Evolutionary conservation across 92 coral and sea anemone genomes (phyloP).

Genomic region (Epizoanthus rinbou): DNA sequence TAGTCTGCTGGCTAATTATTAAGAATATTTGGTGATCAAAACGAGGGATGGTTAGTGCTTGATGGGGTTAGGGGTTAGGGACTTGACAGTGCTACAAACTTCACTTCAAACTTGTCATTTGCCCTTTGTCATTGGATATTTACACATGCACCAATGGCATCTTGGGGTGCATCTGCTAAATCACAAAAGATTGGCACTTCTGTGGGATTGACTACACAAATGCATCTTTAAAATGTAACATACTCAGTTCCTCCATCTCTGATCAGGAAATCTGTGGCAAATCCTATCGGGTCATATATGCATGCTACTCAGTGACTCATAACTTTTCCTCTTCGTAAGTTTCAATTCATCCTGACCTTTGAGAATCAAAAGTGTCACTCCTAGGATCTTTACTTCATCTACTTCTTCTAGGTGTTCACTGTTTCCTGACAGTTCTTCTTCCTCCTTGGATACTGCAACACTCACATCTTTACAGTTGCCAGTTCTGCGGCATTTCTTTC

Average conservation of each 20-base stretch:
- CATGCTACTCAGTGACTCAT: conserved; percentile 48
- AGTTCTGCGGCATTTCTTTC: too few relatives aligned
- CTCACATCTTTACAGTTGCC: too few relatives aligned
- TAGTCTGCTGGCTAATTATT: conserved; percentile 19
- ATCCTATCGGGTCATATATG: conserved; percentile 56
- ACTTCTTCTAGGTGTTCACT: background rate
- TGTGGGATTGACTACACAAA: conserved; percentile 28
- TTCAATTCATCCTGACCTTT: conserved; percentile 10
- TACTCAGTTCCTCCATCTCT: conserved; percentile 46
- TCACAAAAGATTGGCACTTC: conserved; percentile 48
- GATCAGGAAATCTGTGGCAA: conserved; percentile 52
- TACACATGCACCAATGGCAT: conserved; percentile 57
- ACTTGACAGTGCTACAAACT: conserved; percentile 14
- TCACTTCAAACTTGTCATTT: background rate
- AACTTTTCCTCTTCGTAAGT: conserved; percentile 42
- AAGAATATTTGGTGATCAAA: too few relatives aligned
- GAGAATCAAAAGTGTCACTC: conserved; percentile 30
- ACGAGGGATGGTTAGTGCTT: too few relatives aligned
- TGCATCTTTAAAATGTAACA: conserved; percentile 49
- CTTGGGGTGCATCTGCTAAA: conserved; percentile 51
- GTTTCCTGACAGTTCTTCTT: too few relatives aligned
- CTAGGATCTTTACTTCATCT: conserved; percentile 22
- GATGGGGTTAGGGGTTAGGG: too few relatives aligned
- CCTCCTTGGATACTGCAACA: too few relatives aligned
- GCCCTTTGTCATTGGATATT: conserved; percentile 32